Conservation (phyloP, 1,140 invertebrate species). For the Diprion similis region DNA sequence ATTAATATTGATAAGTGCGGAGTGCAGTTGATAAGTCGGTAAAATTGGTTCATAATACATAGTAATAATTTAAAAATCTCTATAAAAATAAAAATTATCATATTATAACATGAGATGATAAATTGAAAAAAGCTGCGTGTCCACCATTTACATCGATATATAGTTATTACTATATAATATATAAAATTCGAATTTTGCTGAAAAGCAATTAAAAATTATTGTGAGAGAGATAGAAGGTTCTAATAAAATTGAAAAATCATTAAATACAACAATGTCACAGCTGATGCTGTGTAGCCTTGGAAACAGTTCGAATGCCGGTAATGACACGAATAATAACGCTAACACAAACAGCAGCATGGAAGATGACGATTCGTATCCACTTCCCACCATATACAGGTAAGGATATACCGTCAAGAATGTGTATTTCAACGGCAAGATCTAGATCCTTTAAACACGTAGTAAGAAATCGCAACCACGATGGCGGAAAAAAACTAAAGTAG, state of each 20-base stretch:
- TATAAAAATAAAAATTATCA: neutral
- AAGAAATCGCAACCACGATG: neutral
- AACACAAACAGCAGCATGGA: slow-evolving; percentile 73
- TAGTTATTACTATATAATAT: no score
- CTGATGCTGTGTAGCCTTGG: slow-evolving; percentile 51
- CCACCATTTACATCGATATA: no score
- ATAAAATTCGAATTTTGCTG: no score
- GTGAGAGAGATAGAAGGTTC: no score
- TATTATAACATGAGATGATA: no score
- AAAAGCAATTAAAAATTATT: no score
- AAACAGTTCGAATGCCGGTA: slow-evolving; percentile 59
- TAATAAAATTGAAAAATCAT: neutral
- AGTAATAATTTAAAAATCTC: slow-evolving; percentile 1
- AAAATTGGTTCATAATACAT: slow-evolving; percentile 1
- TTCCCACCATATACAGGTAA: slow-evolving; percentile 84
- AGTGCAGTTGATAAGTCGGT: no score
- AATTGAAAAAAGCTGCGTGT: no score
- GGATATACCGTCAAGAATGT: slow-evolving; percentile 21
- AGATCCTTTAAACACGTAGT: slow-evolving; percentile 29
- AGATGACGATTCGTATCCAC: slow-evolving; percentile 77
- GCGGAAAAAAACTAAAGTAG: neutral
- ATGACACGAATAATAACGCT: slow-evolving; percentile 74
- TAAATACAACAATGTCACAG: slow-evolving; percentile 52
- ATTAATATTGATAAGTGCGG: no score
- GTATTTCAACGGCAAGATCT: slow-evolving; percentile 41